Percentiles rank a stretch among this genome's conserved stretches.
phyloP scores from a whole-genome alignment of 2,888 invertebrate genomes.

The Stenotaenia linearis region DNA sequence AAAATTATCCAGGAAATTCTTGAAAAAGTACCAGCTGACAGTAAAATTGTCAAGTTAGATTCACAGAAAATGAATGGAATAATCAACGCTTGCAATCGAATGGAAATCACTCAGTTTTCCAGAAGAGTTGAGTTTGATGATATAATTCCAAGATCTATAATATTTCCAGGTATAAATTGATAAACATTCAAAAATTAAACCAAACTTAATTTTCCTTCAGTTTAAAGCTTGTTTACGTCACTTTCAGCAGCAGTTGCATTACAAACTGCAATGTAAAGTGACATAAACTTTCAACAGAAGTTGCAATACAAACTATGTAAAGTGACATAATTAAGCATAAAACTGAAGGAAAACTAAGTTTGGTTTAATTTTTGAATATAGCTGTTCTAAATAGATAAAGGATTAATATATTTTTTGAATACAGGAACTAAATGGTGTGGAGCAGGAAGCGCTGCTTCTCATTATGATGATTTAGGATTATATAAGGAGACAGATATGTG shows the following conservation, averaged over 20 bases:
- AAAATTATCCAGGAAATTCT: neutral
- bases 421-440: constrained; percentile 40
- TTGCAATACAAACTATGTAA: no score
- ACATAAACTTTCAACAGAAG: no score
- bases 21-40: neutral
- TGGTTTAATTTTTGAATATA: neutral
- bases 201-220: no score
- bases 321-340: no score
- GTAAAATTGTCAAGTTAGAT: neutral
- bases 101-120: neutral
- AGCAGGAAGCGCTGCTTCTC: constrained; percentile 37
- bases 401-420: neutral
- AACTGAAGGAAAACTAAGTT: neutral
- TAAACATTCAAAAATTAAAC: neutral
- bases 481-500: constrained; percentile 38
- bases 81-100: neutral
- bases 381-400: no score
- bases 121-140: neutral
- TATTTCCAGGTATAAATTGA: neutral
- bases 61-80: neutral
- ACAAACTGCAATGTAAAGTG: no score
- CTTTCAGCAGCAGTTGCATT: no score
- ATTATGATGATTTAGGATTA: constrained; percentile 38
- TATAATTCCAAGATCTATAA: neutral
- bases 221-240: no score